phyloP scores from a whole-genome alignment of 2,113 vertebrate genomes.

The Nycticryphes semicollaris region DNA sequence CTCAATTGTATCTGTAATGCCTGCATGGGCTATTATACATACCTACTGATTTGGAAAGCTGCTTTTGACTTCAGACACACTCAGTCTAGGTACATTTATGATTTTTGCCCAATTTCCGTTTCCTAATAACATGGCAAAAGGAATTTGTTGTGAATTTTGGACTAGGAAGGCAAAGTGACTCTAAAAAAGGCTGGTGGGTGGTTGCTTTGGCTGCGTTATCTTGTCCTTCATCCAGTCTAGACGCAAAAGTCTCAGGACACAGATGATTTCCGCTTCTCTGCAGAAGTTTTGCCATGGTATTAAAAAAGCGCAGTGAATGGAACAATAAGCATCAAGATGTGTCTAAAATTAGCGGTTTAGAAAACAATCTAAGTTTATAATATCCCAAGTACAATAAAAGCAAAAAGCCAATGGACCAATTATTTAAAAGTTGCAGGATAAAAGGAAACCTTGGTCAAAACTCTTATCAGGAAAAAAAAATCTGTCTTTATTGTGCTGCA shows the following conservation, averaged over 20 bases:
- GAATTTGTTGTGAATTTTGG: not conserved
- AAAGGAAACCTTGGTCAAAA: conserved; percentile 39
- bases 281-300: not conserved
- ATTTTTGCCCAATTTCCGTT: not conserved
- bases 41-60: conserved; percentile 25
- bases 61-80: not conserved
- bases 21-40: not conserved
- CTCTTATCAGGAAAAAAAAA: not conserved
- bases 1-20: conserved; percentile 28
- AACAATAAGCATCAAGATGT: conserved; percentile 10
- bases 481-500: not conserved
- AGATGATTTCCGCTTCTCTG: conserved; percentile 1
- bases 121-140: rapidly evolving
- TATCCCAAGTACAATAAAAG: conserved; percentile 15
- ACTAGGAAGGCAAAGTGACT: not conserved
- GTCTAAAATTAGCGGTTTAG: conserved; percentile 49
- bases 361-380: conserved; percentile 26
- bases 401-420: not conserved
- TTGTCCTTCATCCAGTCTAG: not conserved
- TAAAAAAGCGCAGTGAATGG: not conserved
- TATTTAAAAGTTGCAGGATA: not conserved
- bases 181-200: not conserved
- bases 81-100: not conserved
- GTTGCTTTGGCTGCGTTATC: not conserved
- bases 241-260: not conserved